phyloP scores from a whole-genome alignment of 2,888 invertebrate species.

The Drosophila parthenogenetica region DNA sequence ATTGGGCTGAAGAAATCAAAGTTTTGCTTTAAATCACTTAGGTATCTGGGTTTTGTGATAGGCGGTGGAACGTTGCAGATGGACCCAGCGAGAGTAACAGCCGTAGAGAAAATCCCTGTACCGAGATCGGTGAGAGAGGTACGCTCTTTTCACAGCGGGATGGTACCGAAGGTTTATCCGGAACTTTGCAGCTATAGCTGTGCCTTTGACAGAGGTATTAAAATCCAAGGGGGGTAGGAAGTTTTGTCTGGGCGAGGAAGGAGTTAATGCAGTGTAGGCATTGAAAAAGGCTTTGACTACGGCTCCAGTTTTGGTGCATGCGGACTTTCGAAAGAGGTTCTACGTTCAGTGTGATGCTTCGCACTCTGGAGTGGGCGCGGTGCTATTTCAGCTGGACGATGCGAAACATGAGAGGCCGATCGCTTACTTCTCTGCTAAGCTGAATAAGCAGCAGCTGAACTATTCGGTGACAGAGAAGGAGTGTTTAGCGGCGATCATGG shows the following conservation, averaged over 20 bases:
- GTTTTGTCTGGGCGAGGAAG: not conserved
- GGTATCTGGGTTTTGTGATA: no score
- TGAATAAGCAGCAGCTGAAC: conserved; percentile 2
- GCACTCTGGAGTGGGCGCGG: not conserved
- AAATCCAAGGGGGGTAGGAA: not conserved
- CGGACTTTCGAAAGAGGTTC: conserved; percentile 1
- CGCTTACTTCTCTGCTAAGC: conserved; percentile 10
- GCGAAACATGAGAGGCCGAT: conserved; percentile 5
- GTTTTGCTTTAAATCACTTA: not conserved
- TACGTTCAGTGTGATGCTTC: conserved; percentile 4
- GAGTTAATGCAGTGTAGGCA: not conserved
- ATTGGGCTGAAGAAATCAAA: not conserved
- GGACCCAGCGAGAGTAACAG: not conserved
- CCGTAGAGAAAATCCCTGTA: not conserved
- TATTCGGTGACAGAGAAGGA: conserved; percentile 12
- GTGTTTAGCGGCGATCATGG: conserved; percentile 6
- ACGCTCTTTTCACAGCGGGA: not conserved
- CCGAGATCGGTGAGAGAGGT: not conserved
- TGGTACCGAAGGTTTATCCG: conserved; percentile 5
- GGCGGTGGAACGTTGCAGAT: not conserved
- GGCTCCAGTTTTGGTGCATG: conserved; percentile 2
- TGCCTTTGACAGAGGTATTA: not conserved
- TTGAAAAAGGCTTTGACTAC: conserved; percentile 13
- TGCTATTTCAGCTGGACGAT: not conserved
- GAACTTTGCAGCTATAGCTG: not conserved